Evolutionary conservation across 2,888 invertebrate genomes (phyloP).

Genomic region (Drosophila neotestacea): DNA sequence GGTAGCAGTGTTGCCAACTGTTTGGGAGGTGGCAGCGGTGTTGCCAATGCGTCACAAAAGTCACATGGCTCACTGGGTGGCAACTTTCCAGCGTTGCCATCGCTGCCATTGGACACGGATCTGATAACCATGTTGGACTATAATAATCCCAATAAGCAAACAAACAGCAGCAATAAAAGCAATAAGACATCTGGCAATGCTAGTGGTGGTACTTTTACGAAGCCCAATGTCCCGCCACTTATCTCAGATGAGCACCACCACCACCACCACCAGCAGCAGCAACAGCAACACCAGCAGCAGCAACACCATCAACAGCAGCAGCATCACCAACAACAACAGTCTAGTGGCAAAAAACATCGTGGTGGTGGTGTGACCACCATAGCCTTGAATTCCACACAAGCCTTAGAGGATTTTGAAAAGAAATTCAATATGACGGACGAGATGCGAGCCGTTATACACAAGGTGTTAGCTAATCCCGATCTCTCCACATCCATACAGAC

Average conservation of each 20-base stretch:
- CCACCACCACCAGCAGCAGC: conserved; percentile 13
- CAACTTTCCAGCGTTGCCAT: conserved; percentile 74
- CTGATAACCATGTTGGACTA: conserved; percentile 82
- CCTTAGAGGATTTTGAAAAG: conserved; percentile 83
- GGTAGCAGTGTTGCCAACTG: conserved; percentile 6
- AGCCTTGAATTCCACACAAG: conserved; percentile 78
- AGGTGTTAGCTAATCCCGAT: conserved; percentile 84
- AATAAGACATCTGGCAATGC: not conserved
- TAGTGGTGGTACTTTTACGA: conserved; percentile 63
- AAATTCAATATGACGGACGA: conserved; percentile 84
- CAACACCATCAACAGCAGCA: conserved; percentile 15
- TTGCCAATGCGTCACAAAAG: conserved; percentile 28
- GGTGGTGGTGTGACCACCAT: conserved; percentile 64
- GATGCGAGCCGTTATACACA: conserved; percentile 84
- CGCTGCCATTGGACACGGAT: conserved; percentile 81
- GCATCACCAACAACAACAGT: conserved; percentile 12
- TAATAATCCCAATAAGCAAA: conserved; percentile 74
- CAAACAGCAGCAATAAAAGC: conserved; percentile 15
- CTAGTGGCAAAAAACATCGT: conserved; percentile 32
- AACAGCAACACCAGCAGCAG: conserved; percentile 17
- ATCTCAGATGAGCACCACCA: conserved; percentile 51
- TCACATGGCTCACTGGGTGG: conserved; percentile 10
- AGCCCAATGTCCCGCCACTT: conserved; percentile 66
- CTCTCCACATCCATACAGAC: conserved; percentile 84
- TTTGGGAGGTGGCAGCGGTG: conserved; percentile 13